These are phyloP conservation scores for Dolomedes plantarius DNA, from an alignment of 2,888 invertebrate species.

Conservation along the genomic window DNA sequence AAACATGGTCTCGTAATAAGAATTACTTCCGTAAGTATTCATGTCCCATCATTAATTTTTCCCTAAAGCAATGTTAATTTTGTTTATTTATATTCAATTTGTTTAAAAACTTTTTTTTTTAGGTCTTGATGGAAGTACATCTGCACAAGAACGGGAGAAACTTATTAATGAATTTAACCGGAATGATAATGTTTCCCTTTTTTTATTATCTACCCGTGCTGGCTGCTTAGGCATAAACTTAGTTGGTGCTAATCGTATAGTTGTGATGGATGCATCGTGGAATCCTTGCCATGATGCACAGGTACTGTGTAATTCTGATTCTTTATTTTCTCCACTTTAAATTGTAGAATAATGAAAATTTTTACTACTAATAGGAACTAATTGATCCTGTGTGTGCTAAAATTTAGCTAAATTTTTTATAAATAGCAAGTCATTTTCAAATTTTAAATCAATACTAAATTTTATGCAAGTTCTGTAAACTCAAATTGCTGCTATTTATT, in stretches of 20 bases:
- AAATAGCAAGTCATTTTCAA: no score
- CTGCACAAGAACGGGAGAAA: slow-evolving; percentile 94
- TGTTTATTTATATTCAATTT: no score
- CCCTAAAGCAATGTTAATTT: no score
- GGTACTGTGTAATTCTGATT: slow-evolving; percentile 28
- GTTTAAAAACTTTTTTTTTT: background rate
- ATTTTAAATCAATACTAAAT: no score
- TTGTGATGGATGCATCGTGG: slow-evolving; percentile 99
- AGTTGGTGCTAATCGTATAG: slow-evolving; percentile 96
- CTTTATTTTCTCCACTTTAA: no score
- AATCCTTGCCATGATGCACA: slow-evolving; percentile 99
- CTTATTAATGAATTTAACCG: slow-evolving; percentile 97
- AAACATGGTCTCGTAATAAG: slow-evolving; percentile 89
- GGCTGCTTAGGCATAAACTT: slow-evolving; percentile 98
- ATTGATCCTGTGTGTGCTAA: no score
- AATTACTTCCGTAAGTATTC: slow-evolving; percentile 91
- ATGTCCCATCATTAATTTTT: no score
- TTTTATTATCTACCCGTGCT: slow-evolving; percentile 96
- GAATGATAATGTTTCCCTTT: slow-evolving; percentile 89
- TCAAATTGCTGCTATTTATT: no score
- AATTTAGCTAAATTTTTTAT: no score
- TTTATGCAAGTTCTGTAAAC: no score
- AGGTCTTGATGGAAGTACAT: slow-evolving; percentile 97
- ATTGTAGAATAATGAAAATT: no score
- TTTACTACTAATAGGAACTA: no score